Base-by-base conservation (phyloP, 2,888 invertebrate genomes). In the Nematopogon swammerdamellus region DNA sequence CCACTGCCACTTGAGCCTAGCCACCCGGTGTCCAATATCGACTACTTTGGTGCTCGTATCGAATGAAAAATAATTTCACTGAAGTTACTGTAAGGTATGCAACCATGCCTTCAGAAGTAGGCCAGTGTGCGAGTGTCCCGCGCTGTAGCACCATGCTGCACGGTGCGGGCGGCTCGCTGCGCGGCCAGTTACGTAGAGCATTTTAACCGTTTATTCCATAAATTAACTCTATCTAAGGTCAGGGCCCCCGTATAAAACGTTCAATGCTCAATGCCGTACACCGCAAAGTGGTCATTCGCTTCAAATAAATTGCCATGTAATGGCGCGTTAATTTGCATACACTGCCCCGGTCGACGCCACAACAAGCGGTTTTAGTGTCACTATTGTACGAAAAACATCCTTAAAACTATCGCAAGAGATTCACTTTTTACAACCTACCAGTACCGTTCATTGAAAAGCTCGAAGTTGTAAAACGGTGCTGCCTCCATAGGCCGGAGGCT, bases 231-330 rank as follows among this genome's bases (percentile, higher is more conserved):
- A 69, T 72, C 71, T 77, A 80, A 80, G 80, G 80, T 80, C 80
- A 80, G 67, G 80, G 80, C 74, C 72, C 70, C 71, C 69, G 69
- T 70, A 73, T 69, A 72, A 52, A 74, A 74, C 70, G 72, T 68
- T 72, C 70, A 69, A 66, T 62, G 67, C 70, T 70, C 72, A 68
- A 76, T 77, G 76, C 75, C 75, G 73, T 70, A 68, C 66, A 64
- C 75, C 76, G 66, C 76, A 72, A 76, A 79, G 73, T 80, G 80
- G 77, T 80, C 80, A 80, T 79, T 80, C 79, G 70, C 73, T 76
- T 76, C 72, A 79, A 75, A 80, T 80, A 80, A 79, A 80, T 80
- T 77, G 77, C 77, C 72, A 70, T 74, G 75, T 79, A 80, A 80
- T 77, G 70, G 76, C 65, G 65, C 66, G 67, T 69, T 75, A 70